phyloP scores from a whole-genome alignment of 2,888 invertebrate species.

The Drosophila eohydei region DNA sequence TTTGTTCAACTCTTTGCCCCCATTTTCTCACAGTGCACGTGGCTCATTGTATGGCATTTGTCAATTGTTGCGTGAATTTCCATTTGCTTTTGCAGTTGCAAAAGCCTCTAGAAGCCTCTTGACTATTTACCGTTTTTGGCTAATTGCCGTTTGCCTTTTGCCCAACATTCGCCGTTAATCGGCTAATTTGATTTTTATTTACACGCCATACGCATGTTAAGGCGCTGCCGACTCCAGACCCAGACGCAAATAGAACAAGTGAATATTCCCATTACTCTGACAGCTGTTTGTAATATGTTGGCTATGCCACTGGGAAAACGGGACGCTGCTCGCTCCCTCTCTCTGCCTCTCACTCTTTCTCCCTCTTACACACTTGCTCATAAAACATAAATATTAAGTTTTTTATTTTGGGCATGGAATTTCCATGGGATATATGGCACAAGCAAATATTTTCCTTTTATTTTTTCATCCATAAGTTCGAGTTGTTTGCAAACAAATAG shows the following conservation, averaged over 20 bases:
- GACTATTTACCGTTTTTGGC: slow-evolving; percentile 20
- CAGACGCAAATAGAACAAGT: slow-evolving; percentile 14
- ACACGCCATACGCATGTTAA: slow-evolving; percentile 41
- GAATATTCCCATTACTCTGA: slow-evolving; percentile 40
- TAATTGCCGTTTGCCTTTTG: slow-evolving; percentile 33
- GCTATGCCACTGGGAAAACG: slow-evolving; percentile 36
- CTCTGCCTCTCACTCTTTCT: background rate
- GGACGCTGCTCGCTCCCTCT: background rate
- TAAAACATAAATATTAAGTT: slow-evolving; percentile 33
- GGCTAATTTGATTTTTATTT: slow-evolving; percentile 54
- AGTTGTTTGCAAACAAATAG: slow-evolving; percentile 65
- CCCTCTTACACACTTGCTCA: slow-evolving; percentile 2
- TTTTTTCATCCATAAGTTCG: slow-evolving; percentile 32
- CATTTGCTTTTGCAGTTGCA: slow-evolving; percentile 40
- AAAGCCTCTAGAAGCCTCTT: slow-evolving; percentile 34
- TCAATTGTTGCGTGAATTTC: slow-evolving; percentile 75
- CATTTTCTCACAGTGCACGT: slow-evolving; percentile 31
- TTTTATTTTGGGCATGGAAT: slow-evolving; percentile 46
- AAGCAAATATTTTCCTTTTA: slow-evolving; percentile 63
- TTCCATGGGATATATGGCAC: slow-evolving; percentile 62
- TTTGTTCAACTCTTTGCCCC: background rate
- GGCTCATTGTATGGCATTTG: slow-evolving; percentile 37
- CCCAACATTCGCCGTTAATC: slow-evolving; percentile 45
- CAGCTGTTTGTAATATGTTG: slow-evolving; percentile 70
- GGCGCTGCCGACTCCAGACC: slow-evolving; percentile 4